phyloP scores from a whole-genome alignment of 2,113 vertebrate genomes.

The Osmerus eperlanus region DNA sequence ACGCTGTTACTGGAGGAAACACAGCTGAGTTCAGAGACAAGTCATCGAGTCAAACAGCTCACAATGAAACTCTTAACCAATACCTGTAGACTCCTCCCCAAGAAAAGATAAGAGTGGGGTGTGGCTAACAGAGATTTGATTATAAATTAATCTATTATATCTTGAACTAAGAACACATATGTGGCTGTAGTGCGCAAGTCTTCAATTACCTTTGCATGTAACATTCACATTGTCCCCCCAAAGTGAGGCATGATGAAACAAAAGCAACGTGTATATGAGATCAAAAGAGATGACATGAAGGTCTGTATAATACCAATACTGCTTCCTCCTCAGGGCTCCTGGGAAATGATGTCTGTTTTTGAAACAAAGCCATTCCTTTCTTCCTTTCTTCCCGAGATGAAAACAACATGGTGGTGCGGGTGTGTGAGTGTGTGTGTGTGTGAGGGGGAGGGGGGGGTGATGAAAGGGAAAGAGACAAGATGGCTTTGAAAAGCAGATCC shows the following conservation, averaged over 20 bases:
- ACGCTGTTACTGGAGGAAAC: too few relatives aligned
- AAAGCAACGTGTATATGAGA: not conserved
- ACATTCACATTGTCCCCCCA: not conserved
- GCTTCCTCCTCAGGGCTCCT: not conserved
- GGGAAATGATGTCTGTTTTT: not conserved
- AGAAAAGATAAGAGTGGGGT: too few relatives aligned
- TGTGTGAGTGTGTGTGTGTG: conserved; percentile 11
- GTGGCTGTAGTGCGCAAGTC: too few relatives aligned
- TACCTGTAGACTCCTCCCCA: too few relatives aligned
- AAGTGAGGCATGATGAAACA: not conserved
- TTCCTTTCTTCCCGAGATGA: not conserved
- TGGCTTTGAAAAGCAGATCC: not conserved
- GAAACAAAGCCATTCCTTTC: not conserved
- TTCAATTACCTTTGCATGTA: not conserved
- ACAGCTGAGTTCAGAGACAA: too few relatives aligned
- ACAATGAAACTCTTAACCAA: too few relatives aligned
- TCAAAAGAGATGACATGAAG: not conserved
- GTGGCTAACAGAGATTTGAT: too few relatives aligned
- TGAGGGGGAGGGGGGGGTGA: not conserved
- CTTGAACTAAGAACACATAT: too few relatives aligned
- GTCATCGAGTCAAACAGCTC: too few relatives aligned
- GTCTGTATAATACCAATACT: not conserved
- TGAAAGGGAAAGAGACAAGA: not conserved
- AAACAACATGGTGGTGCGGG: not conserved
- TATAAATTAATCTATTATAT: too few relatives aligned